phyloP scores from a whole-genome alignment of 2,888 invertebrate species.

The Pogonocherus hispidulus region DNA sequence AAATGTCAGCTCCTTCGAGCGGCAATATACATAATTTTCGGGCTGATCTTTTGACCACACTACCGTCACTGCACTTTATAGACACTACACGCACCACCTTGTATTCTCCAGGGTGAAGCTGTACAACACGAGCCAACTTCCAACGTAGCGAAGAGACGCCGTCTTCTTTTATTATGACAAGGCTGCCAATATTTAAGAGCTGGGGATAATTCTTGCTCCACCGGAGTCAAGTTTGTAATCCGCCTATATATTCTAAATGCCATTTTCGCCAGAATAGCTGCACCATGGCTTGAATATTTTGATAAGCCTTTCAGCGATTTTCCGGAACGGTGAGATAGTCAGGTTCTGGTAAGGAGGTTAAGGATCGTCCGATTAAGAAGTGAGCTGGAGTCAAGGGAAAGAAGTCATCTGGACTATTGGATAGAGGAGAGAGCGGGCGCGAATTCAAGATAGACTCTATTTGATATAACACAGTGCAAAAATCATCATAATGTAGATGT shows the following conservation, averaged over 20 bases:
- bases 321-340: too few species aligned
- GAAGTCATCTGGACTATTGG: too few species aligned
- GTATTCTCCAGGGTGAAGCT: conserved; percentile 25
- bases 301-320: too few species aligned
- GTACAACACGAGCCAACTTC: conserved; percentile 9
- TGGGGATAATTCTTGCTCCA: conserved; percentile 28
- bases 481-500: background rate
- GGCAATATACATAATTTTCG: conserved; percentile 26
- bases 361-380: too few species aligned
- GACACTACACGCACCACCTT: conserved; percentile 21
- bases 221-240: conserved; percentile 30
- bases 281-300: too few species aligned
- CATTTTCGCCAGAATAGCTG: too few species aligned
- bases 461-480: conserved; percentile 9
- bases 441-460: too few species aligned
- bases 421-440: too few species aligned
- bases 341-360: too few species aligned
- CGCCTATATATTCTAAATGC: conserved; percentile 32
- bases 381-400: too few species aligned
- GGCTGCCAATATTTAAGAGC: conserved; percentile 16
- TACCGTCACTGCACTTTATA: conserved; percentile 22
- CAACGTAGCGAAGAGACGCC: too few species aligned
- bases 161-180: conserved; percentile 31
- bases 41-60: conserved; percentile 15
- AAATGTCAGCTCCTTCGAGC: too few species aligned